Evolutionary conservation across 2,113 vertebrate genomes (phyloP).

Genomic region (Noctilio leporinus): DNA sequence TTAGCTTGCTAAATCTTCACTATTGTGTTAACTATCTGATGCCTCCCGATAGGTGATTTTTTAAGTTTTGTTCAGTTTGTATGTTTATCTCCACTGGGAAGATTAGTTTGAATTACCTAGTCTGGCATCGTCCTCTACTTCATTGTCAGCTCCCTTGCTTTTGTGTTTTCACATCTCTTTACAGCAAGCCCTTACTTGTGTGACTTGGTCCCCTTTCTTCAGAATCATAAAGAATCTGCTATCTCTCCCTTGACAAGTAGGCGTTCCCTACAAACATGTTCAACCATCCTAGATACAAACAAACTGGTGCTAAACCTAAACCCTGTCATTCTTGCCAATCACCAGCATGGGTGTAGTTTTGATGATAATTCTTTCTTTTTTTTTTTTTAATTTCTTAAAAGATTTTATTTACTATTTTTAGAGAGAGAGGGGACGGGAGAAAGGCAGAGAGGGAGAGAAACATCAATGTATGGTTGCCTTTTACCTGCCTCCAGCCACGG

Average conservation of each 20-base stretch:
- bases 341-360: not conserved
- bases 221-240: not conserved
- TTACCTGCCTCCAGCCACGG: too few relatives aligned
- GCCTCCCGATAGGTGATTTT: not conserved
- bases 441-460: too few relatives aligned
- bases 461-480: too few relatives aligned
- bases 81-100: not conserved
- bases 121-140: not conserved
- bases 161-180: not conserved
- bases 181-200: not conserved
- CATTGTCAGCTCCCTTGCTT: not conserved
- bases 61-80: not conserved
- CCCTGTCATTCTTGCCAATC: not conserved
- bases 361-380: not conserved
- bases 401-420: too few relatives aligned
- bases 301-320: not conserved
- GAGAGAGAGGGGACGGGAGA: too few relatives aligned
- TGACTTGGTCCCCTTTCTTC: not conserved
- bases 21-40: not conserved
- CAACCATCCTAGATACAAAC: not conserved
- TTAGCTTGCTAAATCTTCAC: not conserved
- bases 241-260: not conserved
- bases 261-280: not conserved
- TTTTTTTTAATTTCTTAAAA: too few relatives aligned
- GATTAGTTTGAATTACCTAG: not conserved